phyloP scores from a whole-genome alignment of 2,888 invertebrate genomes.

The Calameuta filiformis region DNA sequence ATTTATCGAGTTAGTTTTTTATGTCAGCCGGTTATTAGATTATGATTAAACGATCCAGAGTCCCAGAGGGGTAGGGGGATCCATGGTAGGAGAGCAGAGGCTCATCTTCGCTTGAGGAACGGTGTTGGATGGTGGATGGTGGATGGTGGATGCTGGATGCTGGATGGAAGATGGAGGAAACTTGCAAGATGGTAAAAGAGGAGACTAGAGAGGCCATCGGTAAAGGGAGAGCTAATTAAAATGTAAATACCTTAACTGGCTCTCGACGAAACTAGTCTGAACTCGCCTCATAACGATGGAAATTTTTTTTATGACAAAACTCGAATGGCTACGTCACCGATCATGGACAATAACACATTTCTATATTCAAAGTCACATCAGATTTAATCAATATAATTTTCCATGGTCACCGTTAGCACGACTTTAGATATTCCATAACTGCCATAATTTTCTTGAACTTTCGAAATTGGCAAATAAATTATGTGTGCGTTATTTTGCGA shows the following conservation, averaged over 20 bases:
- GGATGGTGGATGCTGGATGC: no score
- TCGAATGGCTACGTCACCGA: background rate
- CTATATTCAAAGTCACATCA: background rate
- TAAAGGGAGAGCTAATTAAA: conserved; percentile 62
- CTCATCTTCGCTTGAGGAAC: background rate
- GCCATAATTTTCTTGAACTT: background rate
- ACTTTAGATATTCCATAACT: background rate
- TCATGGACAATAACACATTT: background rate
- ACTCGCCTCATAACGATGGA: conserved; percentile 21
- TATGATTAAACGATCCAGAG: conserved; percentile 64
- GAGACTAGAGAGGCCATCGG: conserved; percentile 13
- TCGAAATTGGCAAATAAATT: background rate
- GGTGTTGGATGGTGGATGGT: background rate
- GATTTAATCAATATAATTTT: background rate
- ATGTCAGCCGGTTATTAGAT: conserved; percentile 65
- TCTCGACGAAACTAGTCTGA: conserved; percentile 39
- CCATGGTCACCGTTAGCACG: background rate
- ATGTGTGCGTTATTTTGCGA: background rate
- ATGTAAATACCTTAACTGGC: conserved; percentile 59
- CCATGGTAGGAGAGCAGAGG: conserved; percentile 20
- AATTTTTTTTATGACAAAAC: conserved; percentile 37
- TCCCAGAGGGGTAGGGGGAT: conserved; percentile 30
- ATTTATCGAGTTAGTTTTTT: conserved; percentile 63
- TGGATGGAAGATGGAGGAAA: background rate
- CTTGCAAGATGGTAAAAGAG: conserved; percentile 21